These are phyloP conservation scores for Mactromeris polynyma DNA, from an alignment of 2,888 invertebrate species.

Conservation along the genomic window DNA sequence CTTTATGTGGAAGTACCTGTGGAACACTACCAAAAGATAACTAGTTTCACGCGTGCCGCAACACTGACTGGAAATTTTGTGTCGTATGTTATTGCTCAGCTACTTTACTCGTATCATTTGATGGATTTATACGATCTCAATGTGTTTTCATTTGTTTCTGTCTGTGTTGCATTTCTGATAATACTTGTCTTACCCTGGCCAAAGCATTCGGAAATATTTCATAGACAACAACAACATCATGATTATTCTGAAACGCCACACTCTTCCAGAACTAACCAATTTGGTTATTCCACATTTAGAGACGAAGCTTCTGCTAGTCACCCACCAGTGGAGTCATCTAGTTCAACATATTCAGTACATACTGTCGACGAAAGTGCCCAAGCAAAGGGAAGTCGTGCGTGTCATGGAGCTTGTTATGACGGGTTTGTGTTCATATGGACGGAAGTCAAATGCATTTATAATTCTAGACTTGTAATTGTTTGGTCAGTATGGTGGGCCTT, in stretches of 20 bases:
- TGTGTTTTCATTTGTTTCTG: slow-evolving; percentile 92
- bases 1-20: slow-evolving; percentile 96
- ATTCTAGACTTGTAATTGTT: slow-evolving; percentile 89
- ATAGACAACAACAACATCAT: not conserved
- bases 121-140: slow-evolving; percentile 92
- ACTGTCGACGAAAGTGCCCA: not conserved
- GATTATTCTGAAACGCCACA: not conserved
- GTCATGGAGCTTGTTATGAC: no score
- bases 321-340: no score
- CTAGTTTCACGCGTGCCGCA: slow-evolving; percentile 94
- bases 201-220: slow-evolving; percentile 46
- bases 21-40: slow-evolving; percentile 92
- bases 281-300: not conserved
- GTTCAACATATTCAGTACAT: not conserved
- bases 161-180: slow-evolving; percentile 92
- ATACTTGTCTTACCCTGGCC: slow-evolving; percentile 91
- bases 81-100: slow-evolving; percentile 92
- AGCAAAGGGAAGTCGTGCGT: not conserved
- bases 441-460: slow-evolving; percentile 47
- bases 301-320: not conserved
- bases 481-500: slow-evolving; percentile 94
- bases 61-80: slow-evolving; percentile 93
- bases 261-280: not conserved
- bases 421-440: slow-evolving; percentile 23
- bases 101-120: slow-evolving; percentile 90